phyloP scores from a whole-genome alignment of 1,140 invertebrate genomes.

The Antheraea mylitta region DNA sequence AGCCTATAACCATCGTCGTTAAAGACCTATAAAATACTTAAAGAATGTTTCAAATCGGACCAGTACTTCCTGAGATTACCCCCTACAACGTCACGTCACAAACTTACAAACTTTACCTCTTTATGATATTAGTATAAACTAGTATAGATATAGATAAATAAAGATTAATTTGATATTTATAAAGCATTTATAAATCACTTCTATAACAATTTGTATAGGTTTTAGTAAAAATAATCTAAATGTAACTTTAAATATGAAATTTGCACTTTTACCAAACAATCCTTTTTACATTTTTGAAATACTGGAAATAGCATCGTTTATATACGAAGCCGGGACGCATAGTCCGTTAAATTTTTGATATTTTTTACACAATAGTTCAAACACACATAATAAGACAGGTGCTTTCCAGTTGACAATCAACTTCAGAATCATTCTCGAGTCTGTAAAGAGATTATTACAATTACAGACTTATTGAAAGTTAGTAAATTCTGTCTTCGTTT shows the following conservation, averaged over 20 bases:
- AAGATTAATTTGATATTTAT: too few relatives aligned
- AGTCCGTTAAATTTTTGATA: constrained; percentile 38
- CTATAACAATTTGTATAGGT: too few relatives aligned
- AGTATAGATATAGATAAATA: too few relatives aligned
- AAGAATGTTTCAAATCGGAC: too few relatives aligned
- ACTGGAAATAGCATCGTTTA: constrained; percentile 53
- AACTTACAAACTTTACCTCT: too few relatives aligned
- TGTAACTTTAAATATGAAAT: neutral
- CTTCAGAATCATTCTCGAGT: neutral
- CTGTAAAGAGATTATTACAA: neutral
- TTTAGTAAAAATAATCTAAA: neutral
- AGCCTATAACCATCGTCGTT: too few relatives aligned
- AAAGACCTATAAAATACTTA: too few relatives aligned
- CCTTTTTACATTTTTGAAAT: constrained; percentile 68
- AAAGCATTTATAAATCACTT: too few relatives aligned
- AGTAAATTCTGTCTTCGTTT: neutral
- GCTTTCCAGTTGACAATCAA: neutral
- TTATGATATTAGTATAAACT: too few relatives aligned
- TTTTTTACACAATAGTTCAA: constrained; percentile 25
- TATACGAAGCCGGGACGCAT: constrained; percentile 52
- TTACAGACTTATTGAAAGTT: neutral
- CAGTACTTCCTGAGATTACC: too few relatives aligned
- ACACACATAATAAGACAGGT: constrained; percentile 23
- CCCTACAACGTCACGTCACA: too few relatives aligned
- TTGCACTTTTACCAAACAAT: constrained; percentile 45